Evolutionary conservation across 2,113 vertebrate genomes (phyloP).

Genomic region (Motacilla alba): DNA sequence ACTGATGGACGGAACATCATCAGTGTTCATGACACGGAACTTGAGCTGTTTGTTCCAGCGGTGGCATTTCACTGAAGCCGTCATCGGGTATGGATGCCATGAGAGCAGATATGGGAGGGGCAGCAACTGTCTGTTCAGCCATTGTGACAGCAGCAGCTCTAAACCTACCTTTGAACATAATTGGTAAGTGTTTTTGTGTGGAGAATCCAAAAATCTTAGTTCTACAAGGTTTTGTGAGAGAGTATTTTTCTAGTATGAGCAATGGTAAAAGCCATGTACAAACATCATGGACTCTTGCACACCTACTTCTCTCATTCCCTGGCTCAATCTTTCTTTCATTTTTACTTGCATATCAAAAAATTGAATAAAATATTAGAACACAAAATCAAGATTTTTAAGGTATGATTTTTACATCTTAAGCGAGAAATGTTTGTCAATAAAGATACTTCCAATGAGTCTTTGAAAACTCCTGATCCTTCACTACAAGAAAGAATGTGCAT

Average conservation of each 20-base stretch:
- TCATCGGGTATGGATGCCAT: constrained; percentile 93
- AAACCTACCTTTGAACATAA: constrained; percentile 86
- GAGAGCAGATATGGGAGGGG: constrained; percentile 97
- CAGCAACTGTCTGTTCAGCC: constrained; percentile 89
- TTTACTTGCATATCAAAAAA: neutral
- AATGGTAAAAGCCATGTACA: neutral
- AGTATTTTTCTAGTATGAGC: neutral
- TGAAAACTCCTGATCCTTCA: neutral
- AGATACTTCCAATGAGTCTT: neutral
- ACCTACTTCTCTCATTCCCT: neutral
- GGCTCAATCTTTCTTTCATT: neutral
- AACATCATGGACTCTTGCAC: neutral
- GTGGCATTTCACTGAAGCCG: constrained; percentile 96
- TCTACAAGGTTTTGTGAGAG: neutral
- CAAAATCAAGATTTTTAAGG: neutral
- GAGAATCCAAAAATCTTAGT: neutral
- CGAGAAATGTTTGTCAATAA: neutral
- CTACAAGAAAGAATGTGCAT: neutral
- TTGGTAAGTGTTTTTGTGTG: constrained; percentile 76
- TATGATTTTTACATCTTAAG: neutral
- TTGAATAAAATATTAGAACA: neutral
- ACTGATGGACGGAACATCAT: neutral
- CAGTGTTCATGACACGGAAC: fast-evolving
- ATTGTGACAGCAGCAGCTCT: constrained; percentile 89
- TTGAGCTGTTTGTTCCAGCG: constrained; percentile 66